Percentiles rank a stretch among this genome's conserved stretches.
Evolutionary conservation across 2,797 vertebrate genomes (phyloP).

Genomic region (Aphelocoma californica): DNA sequence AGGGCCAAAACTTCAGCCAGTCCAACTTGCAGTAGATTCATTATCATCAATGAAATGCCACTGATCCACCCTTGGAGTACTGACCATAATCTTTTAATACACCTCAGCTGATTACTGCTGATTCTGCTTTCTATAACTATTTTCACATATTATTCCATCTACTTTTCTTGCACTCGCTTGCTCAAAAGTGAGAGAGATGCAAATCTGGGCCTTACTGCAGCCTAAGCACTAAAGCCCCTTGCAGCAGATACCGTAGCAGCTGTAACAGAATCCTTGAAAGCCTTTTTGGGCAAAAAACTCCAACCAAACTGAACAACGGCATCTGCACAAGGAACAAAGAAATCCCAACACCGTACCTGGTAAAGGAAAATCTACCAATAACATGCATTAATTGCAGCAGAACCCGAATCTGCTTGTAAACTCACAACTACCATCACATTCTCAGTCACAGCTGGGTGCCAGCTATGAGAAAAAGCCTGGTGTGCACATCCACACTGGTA

Average conservation of each 20-base stretch:
- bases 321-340: neutral
- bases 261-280: neutral
- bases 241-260: neutral
- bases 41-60: neutral
- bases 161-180: neutral
- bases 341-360: neutral
- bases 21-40: neutral
- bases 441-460: neutral
- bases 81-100: conserved; percentile 13
- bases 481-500: neutral
- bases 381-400: neutral
- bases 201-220: neutral
- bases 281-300: neutral
- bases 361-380: neutral
- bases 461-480: neutral
- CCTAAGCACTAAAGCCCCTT: neutral
- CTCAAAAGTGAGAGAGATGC: neutral
- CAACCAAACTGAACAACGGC: neutral
- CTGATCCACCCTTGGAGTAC: neutral
- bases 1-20: neutral
- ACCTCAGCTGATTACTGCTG: conserved; percentile 18
- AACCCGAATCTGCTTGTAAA: neutral
- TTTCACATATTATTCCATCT: neutral
- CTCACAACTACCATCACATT: neutral
- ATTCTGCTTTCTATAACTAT: conserved; percentile 19